Percentiles rank a stretch among this genome's conserved stretches.
These are phyloP conservation scores for Cisticola juncidis DNA, from an alignment of 2,113 vertebrate genomes.

Conservation along the genomic window DNA sequence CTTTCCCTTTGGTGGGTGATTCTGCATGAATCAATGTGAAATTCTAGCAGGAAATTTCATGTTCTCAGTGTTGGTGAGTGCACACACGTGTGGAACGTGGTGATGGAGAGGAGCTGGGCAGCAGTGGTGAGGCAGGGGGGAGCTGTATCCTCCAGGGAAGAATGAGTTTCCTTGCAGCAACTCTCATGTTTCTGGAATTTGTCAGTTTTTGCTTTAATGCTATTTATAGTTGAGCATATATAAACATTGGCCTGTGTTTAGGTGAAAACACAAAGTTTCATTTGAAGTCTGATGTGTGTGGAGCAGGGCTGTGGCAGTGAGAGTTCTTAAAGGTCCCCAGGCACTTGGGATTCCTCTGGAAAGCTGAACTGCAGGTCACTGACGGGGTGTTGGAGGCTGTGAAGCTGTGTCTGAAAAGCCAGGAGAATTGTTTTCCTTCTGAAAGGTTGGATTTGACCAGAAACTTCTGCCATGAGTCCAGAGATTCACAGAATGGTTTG, in stretches of 20 bases:
- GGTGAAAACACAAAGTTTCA: conserved; percentile 57
- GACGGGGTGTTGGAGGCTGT: accelerated
- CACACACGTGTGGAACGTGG: accelerated
- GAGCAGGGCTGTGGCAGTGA: background rate
- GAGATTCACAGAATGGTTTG: background rate
- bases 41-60: background rate
- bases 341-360: background rate
- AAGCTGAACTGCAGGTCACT: background rate
- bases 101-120: background rate
- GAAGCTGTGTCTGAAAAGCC: background rate
- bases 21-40: background rate
- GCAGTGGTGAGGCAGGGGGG: background rate
- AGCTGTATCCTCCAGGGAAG: background rate
- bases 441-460: background rate
- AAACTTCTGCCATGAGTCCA: background rate
- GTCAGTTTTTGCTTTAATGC: conserved; percentile 61
- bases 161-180: background rate
- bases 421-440: background rate
- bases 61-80: accelerated
- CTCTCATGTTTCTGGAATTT: conserved; percentile 52
- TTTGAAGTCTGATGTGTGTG: conserved; percentile 41
- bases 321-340: background rate
- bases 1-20: background rate
- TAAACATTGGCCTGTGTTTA: conserved; percentile 58
- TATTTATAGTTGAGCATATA: conserved; percentile 54